These are phyloP conservation scores for Drusus annulatus DNA, from an alignment of 1,140 invertebrate genomes.

Conservation along the genomic window DNA sequence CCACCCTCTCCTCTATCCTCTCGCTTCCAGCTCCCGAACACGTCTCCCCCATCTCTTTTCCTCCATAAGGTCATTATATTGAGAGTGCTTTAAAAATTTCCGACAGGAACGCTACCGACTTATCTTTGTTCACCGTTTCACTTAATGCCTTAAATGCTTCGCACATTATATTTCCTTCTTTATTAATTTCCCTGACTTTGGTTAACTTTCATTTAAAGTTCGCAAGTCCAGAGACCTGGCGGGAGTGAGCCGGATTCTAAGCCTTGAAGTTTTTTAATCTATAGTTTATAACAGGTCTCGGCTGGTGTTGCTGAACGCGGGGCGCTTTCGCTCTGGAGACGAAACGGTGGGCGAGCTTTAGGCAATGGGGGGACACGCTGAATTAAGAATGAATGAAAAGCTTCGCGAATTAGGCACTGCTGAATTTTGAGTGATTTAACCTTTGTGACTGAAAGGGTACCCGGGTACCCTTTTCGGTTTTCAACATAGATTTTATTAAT, in stretches of 20 bases:
- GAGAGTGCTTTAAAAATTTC: not conserved
- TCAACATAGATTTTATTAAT: too few species aligned
- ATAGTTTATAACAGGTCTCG: constrained; percentile 55
- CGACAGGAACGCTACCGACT: constrained; percentile 16
- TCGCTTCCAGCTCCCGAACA: too few species aligned
- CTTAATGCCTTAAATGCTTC: constrained; percentile 23
- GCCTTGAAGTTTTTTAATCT: constrained; percentile 56
- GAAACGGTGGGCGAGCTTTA: too few species aligned
- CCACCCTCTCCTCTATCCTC: too few species aligned
- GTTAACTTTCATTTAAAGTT: constrained; percentile 34
- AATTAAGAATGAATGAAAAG: not conserved
- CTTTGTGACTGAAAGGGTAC: too few species aligned
- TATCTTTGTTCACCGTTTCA: constrained; percentile 21
- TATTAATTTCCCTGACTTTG: constrained; percentile 37
- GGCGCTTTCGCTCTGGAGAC: not conserved
- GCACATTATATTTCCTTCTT: constrained; percentile 32
- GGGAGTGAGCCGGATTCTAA: constrained; percentile 1
- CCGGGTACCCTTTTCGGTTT: too few species aligned
- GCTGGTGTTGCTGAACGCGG: constrained; percentile 17
- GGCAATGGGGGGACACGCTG: not conserved
- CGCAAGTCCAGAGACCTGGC: not conserved
- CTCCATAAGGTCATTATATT: constrained; percentile 15
- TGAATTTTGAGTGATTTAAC: not conserved
- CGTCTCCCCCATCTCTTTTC: not conserved
- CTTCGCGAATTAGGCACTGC: not conserved